phyloP scores from a whole-genome alignment of 2,113 vertebrate genomes.

The Dolichotis patagonum region DNA sequence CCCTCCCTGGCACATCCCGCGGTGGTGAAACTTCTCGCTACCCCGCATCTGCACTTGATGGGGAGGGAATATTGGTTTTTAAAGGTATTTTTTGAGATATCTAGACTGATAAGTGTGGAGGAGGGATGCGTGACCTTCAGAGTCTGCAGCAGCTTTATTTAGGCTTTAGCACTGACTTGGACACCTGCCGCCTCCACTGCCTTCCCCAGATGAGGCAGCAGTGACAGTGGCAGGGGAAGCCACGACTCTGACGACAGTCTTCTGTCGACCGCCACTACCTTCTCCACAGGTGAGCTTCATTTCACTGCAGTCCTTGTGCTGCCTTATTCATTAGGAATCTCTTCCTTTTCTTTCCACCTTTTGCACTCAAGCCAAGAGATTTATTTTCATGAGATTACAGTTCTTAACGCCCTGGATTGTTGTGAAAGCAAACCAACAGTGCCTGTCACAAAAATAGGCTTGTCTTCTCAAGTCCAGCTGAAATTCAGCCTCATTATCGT shows the following conservation, averaged over 20 bases:
- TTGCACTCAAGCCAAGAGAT: background rate
- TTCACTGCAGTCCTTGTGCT: background rate
- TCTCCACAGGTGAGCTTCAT: slow-evolving; percentile 88
- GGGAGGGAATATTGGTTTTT: background rate
- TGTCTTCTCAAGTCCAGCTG: background rate
- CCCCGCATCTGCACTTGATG: background rate
- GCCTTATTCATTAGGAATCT: background rate
- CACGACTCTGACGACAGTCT: slow-evolving; percentile 92
- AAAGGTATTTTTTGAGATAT: background rate
- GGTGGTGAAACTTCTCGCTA: background rate
- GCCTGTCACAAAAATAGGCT: background rate
- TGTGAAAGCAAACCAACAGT: background rate
- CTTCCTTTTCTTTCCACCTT: background rate
- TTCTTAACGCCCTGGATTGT: background rate
- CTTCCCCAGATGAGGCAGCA: slow-evolving; percentile 89
- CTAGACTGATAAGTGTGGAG: background rate
- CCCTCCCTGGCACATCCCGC: background rate
- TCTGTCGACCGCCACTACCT: slow-evolving; percentile 88
- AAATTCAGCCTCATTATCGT: background rate
- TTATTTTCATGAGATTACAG: background rate
- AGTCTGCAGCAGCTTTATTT: background rate
- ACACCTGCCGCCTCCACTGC: background rate
- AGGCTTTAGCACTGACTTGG: background rate
- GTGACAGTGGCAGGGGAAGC: slow-evolving; percentile 91
- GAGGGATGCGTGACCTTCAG: background rate